Conservation (phyloP, 2,797 vertebrate genomes). For the Danionella dracula region DNA sequence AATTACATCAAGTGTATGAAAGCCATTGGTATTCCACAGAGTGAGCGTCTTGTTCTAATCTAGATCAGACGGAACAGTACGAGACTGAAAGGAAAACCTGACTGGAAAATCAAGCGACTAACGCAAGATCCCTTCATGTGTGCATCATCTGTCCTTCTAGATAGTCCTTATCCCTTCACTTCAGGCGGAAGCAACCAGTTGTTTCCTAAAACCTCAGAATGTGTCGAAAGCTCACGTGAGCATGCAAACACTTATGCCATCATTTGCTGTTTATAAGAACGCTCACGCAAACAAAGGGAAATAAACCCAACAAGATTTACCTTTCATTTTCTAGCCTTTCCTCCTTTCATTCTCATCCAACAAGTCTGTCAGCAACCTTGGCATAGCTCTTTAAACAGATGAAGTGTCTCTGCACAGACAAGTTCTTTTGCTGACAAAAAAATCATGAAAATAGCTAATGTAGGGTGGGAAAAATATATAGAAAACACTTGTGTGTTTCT, state of each 20-base stretch:
- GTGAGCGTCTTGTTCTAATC: slow-evolving; percentile 41
- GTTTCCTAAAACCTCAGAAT: slow-evolving; percentile 10
- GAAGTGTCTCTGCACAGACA: slow-evolving; percentile 54
- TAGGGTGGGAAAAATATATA: slow-evolving; percentile 28
- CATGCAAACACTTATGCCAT: slow-evolving; percentile 25
- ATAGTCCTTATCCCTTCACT: slow-evolving; percentile 21
- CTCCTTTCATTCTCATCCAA: slow-evolving; percentile 50
- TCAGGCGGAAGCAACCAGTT: not conserved
- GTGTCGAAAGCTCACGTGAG: slow-evolving; percentile 24
- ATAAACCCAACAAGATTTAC: slow-evolving; percentile 51
- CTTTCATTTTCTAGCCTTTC: slow-evolving; percentile 64
- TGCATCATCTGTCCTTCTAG: slow-evolving; percentile 32
- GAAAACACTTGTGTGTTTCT: slow-evolving; percentile 7
- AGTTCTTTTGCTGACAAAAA: slow-evolving; percentile 34
- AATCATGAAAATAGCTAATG: slow-evolving; percentile 15
- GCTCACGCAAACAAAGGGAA: slow-evolving; percentile 54
- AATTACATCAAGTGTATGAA: slow-evolving; percentile 46
- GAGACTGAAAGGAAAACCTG: slow-evolving; percentile 43
- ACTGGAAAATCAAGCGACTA: slow-evolving; percentile 45
- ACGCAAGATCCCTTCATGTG: slow-evolving; percentile 23
- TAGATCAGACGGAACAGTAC: slow-evolving; percentile 43
- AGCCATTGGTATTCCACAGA: slow-evolving; percentile 44
- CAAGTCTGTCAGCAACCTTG: slow-evolving; percentile 53
- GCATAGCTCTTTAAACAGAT: slow-evolving; percentile 46
- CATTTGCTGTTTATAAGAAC: slow-evolving; percentile 53